Base-by-base conservation (phyloP, 2,113 vertebrate genomes). In the Phylloscopus trochiloides region DNA sequence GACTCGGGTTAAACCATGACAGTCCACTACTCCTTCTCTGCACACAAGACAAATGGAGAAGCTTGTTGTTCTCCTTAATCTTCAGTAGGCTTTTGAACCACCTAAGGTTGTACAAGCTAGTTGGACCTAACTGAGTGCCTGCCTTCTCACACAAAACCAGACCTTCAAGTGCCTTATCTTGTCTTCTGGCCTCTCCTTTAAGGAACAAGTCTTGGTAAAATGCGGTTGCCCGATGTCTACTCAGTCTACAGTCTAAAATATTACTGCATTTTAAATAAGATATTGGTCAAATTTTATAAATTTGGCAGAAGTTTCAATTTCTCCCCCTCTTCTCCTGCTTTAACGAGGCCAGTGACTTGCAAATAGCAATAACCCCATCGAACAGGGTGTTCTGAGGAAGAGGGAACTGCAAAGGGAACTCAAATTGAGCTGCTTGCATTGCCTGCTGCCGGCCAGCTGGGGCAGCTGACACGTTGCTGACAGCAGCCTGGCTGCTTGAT, bases 1-100 rank as follows among this genome's bases (percentile, higher is more conserved):
- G 8, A 0, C 7, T 43, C 9, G 32, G 26, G 5, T 79, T 57
- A 72, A 80, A 32, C 12, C 32, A 32, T 0, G 1, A 7, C 26
- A 14, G 25, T 36, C 22, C 45, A 57, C 29, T 13, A 2, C 8
- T 74, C 21, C 22, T 81, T 50, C 43, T 42, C 24, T 34, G 20
- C n/a, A 36, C 17, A 43, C 52, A 20, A 16, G 20, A 22, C 15
- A 66, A 54, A 58, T 2, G 2, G n/a, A 62, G 17, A 16, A n/a
- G n/a, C 22, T 25, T 34, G 26, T 55, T 55, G 36, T 38, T 84
- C 19, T 70, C 21, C 22, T 32, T 86, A 12, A 36, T 50, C 13
- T 54, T 62, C 32, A 25, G 6, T 3, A 14, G 14, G 36, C 34
- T 78, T 72, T 13, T 67, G 48, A 86, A 5, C 65, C 15, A 45